Percentiles rank a stretch among this genome's conserved stretches.
Evolutionary conservation across 2,113 vertebrate species (phyloP).

Genomic region (Nanorana parkeri): DNA sequence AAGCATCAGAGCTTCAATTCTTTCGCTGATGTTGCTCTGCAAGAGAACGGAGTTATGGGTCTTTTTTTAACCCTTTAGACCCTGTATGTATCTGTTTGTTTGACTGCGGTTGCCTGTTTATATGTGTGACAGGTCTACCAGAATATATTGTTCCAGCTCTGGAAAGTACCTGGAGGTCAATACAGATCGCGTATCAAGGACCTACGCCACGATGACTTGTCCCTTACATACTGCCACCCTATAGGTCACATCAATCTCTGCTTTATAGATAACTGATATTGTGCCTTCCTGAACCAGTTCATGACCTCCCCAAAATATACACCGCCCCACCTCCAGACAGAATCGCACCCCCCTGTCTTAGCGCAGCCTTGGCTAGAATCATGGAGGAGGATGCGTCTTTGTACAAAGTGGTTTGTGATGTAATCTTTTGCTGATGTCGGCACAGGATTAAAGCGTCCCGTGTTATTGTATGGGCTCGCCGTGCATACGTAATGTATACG

Average conservation of each 20-base stretch:
- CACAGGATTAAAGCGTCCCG: conserved; percentile 11
- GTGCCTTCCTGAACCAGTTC: conserved; percentile 76
- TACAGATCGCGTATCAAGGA: conserved; percentile 14
- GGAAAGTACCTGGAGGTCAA: conserved; percentile 42
- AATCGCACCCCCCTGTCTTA: background rate
- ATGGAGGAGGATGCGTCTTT: background rate
- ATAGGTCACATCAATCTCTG: conserved; percentile 56
- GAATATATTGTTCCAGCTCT: too few relatives aligned
- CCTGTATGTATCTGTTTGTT: too few relatives aligned
- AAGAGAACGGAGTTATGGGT: too few relatives aligned
- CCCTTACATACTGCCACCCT: conserved; percentile 58
- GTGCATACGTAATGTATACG: conserved; percentile 22
- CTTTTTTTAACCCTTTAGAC: too few relatives aligned
- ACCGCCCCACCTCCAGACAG: background rate
- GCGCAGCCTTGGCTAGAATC: background rate
- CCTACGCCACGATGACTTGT: conserved; percentile 16
- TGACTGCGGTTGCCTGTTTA: too few relatives aligned
- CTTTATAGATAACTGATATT: too few relatives aligned
- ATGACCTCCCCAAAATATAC: conserved; percentile 61
- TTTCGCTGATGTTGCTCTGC: too few relatives aligned
- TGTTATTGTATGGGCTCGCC: background rate
- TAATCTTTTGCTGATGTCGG: conserved; percentile 6
- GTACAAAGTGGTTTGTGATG: conserved; percentile 33
- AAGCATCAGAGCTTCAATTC: too few relatives aligned
- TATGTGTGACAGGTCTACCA: too few relatives aligned